Evolutionary conservation across 1,140 invertebrate species (phyloP), one percentile per base, ranked within the genome.

Genomic region (Bombus pascuorum): DNA sequence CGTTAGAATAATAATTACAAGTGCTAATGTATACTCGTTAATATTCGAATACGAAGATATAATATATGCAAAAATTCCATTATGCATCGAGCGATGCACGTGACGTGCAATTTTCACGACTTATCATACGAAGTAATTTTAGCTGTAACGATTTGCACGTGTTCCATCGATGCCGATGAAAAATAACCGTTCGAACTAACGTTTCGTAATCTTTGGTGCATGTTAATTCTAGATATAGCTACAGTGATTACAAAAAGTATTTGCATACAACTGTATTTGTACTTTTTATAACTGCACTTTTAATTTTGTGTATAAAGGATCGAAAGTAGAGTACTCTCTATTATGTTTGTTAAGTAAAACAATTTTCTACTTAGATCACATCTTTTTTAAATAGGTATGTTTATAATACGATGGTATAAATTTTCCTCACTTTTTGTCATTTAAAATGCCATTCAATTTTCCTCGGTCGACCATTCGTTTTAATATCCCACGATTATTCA

Each of bases 221-320:
- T 12, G 78, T 86, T 82, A 34, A 15, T 12, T 32, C 70, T 83
- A 71, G 79, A 70, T 87, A 79, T 87, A 87, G n/a, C 9, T 47
- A 10, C 37, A 53, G 0, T 53, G 18, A 0, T 8, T 53, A 53
- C 47, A 53, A 22, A 22, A 22, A 8, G 5, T 53, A 53, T 53
- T 53, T 53, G 47, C 18, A 22, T 6, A 22, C 47, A 8, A 22
- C 6, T 8, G 18, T 53, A 53, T 53, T 18, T 53, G 18, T 53
- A 53, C 8, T 53, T 53, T 53, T 53, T 53, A 8, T 53, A 22
- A 22, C 6, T 2, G 5, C 0, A 22, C 0, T 53, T 53, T 18
- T 22, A 22, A 53, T 53, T 22, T 53, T 22, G 18, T 22, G 18
- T 53, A 53, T 2, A 34, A 5, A 0, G 3, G 28, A n/a, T 62